Evolutionary conservation across 2,113 vertebrate genomes (phyloP).

Genomic region (Rhynchopsitta pachyrhyncha): DNA sequence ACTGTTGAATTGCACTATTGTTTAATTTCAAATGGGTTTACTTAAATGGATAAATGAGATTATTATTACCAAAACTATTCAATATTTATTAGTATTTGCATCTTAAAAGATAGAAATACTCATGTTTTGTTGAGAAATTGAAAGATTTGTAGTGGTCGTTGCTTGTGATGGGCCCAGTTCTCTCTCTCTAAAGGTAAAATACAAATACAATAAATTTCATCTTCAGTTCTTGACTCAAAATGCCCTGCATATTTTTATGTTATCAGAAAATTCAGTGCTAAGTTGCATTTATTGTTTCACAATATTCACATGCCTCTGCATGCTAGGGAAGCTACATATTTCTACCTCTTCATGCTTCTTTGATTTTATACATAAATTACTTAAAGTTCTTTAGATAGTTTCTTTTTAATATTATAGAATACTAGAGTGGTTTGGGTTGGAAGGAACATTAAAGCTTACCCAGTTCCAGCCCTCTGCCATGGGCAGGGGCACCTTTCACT

Average conservation of each 20-base stretch:
- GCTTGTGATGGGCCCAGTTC: background rate
- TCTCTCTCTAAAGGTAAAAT: background rate
- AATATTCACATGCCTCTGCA: background rate
- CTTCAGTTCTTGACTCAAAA: background rate
- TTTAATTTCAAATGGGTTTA: constrained; percentile 26
- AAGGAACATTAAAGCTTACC: background rate
- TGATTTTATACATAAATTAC: background rate
- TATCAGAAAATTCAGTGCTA: background rate
- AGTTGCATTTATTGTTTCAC: background rate
- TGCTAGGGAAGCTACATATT: background rate
- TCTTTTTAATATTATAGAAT: background rate
- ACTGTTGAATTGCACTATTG: background rate
- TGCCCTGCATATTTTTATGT: background rate
- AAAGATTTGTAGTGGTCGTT: background rate
- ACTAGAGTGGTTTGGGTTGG: background rate
- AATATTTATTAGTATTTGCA: background rate
- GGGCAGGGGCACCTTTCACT: background rate
- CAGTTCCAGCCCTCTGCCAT: background rate
- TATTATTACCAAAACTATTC: background rate
- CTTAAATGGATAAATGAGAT: background rate
- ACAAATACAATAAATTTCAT: background rate
- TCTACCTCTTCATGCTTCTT: background rate
- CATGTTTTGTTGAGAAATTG: background rate
- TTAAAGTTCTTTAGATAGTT: background rate
- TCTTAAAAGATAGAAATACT: background rate